Conservation (phyloP, 2,797 vertebrate genomes). For the Dendrocincla tyrannina region DNA sequence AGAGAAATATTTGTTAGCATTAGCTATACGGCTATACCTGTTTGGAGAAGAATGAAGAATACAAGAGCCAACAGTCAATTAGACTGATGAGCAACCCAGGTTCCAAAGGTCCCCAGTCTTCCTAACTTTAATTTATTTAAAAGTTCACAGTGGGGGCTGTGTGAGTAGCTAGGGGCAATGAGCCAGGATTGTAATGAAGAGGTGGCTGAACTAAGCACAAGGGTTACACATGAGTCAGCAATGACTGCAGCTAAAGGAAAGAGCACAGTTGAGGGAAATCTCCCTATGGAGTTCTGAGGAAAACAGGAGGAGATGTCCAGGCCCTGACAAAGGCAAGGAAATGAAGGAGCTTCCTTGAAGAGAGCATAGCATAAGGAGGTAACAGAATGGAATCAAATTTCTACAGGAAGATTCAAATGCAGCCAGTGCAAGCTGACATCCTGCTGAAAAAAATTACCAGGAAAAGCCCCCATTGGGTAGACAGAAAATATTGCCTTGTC, state of each 20-base stretch:
- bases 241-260: neutral
- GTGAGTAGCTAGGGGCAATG: neutral
- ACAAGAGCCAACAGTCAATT: neutral
- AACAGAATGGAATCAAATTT: neutral
- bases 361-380: neutral
- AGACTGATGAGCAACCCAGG: neutral
- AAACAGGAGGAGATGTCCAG: neutral
- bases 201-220: conserved; percentile 45
- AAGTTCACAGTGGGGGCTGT: neutral
- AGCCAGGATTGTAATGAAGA: conserved; percentile 20
- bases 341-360: neutral
- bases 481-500: neutral
- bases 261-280: neutral
- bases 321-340: neutral
- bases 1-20: neutral
- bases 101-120: neutral
- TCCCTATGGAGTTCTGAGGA: neutral
- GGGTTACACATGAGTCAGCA: conserved; percentile 16
- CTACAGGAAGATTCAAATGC: neutral
- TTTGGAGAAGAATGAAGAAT: neutral
- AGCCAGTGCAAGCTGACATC: neutral
- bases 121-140: conserved; percentile 23
- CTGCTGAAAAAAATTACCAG: neutral
- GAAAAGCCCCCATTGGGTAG: neutral
- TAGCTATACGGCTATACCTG: neutral